phyloP scores from a whole-genome alignment of 2,797 vertebrate species.

The Mionectes olivaceus region DNA sequence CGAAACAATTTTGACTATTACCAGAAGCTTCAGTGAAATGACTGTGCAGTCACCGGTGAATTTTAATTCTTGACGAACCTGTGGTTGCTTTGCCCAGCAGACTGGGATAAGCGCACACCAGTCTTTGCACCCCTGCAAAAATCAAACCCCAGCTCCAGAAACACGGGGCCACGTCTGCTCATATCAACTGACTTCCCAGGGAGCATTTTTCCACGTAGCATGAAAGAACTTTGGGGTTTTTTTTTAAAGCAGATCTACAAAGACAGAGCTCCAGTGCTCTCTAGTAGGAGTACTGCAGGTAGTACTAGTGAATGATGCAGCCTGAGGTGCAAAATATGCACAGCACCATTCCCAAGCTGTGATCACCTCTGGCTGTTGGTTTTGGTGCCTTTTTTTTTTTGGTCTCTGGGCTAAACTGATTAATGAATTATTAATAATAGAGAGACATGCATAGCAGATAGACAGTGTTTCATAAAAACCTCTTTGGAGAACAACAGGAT shows the following conservation, averaged over 20 bases:
- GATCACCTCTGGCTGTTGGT: neutral
- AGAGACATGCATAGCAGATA: neutral
- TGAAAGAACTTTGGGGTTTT: neutral
- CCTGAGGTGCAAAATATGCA: slow-evolving; percentile 8
- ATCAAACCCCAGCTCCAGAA: neutral
- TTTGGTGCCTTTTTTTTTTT: neutral
- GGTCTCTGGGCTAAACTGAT: slow-evolving; percentile 15
- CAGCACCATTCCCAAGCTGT: neutral
- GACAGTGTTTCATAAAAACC: neutral
- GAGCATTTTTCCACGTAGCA: neutral
- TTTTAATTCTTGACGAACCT: slow-evolving; percentile 40
- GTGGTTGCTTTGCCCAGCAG: slow-evolving; percentile 3
- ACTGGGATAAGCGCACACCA: rapidly evolving
- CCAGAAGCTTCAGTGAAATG: neutral
- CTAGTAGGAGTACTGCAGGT: neutral
- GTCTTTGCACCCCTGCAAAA: neutral
- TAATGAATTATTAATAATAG: slow-evolving; percentile 63
- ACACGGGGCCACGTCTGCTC: neutral
- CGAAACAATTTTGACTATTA: neutral
- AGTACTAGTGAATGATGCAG: neutral
- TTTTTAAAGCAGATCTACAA: neutral
- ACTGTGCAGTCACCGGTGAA: neutral
- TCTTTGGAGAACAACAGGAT: slow-evolving; percentile 12
- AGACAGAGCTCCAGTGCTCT: neutral
- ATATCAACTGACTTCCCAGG: neutral